These are phyloP conservation scores for Volucella inanis DNA, from an alignment of 2,888 invertebrate genomes.

Conservation along the genomic window DNA sequence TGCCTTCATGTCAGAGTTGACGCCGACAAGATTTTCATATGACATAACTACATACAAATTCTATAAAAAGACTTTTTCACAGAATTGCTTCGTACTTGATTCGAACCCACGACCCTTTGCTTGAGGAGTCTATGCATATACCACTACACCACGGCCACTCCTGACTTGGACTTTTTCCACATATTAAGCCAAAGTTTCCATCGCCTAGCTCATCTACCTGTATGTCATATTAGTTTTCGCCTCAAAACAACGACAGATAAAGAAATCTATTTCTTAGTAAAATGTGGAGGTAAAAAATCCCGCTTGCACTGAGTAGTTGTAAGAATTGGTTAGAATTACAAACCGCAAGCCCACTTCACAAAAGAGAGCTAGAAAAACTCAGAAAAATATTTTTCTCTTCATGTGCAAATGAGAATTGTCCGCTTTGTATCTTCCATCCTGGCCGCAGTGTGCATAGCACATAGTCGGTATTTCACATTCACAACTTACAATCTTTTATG, in stretches of 20 bases:
- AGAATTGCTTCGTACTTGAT: no score
- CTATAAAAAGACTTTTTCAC: no score
- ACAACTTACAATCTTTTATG: conserved; percentile 3
- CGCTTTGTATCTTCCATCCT: conserved; percentile 31
- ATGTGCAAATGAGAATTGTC: conserved; percentile 52
- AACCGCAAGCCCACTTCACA: background rate
- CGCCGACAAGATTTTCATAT: no score
- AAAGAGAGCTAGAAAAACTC: background rate
- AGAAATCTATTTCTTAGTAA: conserved; percentile 18
- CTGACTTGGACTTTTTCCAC: no score
- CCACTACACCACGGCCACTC: no score
- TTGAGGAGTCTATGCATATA: no score
- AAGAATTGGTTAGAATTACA: conserved; percentile 21
- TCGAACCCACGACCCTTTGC: no score
- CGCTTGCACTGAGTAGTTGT: conserved; percentile 24
- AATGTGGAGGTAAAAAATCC: conserved; percentile 27
- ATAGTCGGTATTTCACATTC: conserved; percentile 29
- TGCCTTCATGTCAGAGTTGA: no score
- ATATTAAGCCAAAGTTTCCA: no score
- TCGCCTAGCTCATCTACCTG: no score
- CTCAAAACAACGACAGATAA: background rate
- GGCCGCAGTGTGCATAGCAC: conserved; percentile 18
- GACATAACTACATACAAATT: no score
- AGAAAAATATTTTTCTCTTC: conserved; percentile 33
- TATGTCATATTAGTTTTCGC: no score